Base-by-base conservation (phyloP, 2,113 vertebrate species). In the Ondatra zibethicus region DNA sequence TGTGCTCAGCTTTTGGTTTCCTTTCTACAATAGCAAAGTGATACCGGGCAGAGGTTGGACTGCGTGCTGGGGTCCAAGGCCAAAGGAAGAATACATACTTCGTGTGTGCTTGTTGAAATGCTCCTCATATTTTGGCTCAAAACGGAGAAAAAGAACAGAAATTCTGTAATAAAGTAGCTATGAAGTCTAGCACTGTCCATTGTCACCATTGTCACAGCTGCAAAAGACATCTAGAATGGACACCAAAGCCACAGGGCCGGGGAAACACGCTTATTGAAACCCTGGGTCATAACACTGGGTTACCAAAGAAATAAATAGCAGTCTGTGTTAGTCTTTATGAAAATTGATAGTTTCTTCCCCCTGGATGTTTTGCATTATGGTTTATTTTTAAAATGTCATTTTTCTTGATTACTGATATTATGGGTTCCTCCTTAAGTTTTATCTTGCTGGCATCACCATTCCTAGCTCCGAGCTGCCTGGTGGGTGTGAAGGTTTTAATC, bases 391-490 rank as follows among this genome's bases (percentile, higher is more conserved):
- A 80, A 88, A 65, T 5, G 6, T 50, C 25, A 52, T 45, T 65
- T 55, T 72, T 85, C 61, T 82, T 82, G 33, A 80, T 63, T 27
- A 52, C 55, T 3, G 39, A 89, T 55, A 31, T 16, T 13, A 72
- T 36, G 2, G 31, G 86, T n/a, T 86, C 5, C 7, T 65, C 45
- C 29, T 77, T 36, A 36, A 17, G 7, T 1, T 14, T n/a, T 0
- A 0, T 42, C 52, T 92, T 3, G 0, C 8, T 50, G 2, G 10
- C 31, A 4, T 10, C 4, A 0, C 33, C 33, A 7, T 1, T 1
- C 61, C 7, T 52, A 17, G 25, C 2, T 16, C n/a, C 1, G 68
- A 66, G 65, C 42, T 0, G 7, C 25, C 16, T 68, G 4, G 16
- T 23, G 45, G 3, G n/a, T 1, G 14, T 16, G 50, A 17, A 7